phyloP scores from a whole-genome alignment of 1,140 invertebrate genomes.

The Melipona quadrifasciata region DNA sequence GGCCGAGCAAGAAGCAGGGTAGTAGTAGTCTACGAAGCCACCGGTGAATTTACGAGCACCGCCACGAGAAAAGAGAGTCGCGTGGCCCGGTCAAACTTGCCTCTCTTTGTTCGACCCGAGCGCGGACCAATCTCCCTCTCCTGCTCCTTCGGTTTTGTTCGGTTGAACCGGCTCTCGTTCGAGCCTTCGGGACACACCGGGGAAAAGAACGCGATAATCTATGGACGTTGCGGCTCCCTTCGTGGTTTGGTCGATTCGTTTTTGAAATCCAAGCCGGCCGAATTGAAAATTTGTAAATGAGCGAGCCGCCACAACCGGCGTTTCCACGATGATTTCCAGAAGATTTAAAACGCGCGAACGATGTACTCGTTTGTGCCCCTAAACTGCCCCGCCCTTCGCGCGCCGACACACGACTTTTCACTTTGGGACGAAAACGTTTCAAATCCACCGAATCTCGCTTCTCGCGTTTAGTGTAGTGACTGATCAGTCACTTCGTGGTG shows the following conservation, averaged over 20 bases:
- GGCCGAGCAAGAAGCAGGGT: slow-evolving; percentile 38
- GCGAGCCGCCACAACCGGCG: neutral
- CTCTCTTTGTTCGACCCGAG: too few relatives aligned
- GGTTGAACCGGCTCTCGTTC: slow-evolving; percentile 21
- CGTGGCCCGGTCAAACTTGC: slow-evolving; percentile 38
- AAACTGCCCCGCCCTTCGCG: neutral
- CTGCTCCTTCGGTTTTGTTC: slow-evolving; percentile 35
- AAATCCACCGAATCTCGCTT: neutral
- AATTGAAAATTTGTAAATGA: slow-evolving; percentile 66
- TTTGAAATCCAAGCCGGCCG: slow-evolving; percentile 30
- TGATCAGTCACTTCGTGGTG: neutral
- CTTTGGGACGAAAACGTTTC: neutral
- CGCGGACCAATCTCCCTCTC: neutral
- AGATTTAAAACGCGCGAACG: slow-evolving; percentile 31
- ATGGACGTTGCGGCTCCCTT: slow-evolving; percentile 34
- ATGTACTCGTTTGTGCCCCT: slow-evolving; percentile 6
- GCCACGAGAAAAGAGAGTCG: slow-evolving; percentile 51
- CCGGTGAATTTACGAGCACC: slow-evolving; percentile 56
- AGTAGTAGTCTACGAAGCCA: slow-evolving; percentile 46
- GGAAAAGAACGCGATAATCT: slow-evolving; percentile 55
- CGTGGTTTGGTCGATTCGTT: slow-evolving; percentile 2
- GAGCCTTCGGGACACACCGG: slow-evolving; percentile 18
- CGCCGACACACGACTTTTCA: slow-evolving; percentile 8
- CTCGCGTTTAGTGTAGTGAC: neutral
- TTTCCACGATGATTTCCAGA: slow-evolving; percentile 35